Base-by-base conservation (phyloP, 2,888 invertebrate genomes). In the Dendrolimus pini region DNA sequence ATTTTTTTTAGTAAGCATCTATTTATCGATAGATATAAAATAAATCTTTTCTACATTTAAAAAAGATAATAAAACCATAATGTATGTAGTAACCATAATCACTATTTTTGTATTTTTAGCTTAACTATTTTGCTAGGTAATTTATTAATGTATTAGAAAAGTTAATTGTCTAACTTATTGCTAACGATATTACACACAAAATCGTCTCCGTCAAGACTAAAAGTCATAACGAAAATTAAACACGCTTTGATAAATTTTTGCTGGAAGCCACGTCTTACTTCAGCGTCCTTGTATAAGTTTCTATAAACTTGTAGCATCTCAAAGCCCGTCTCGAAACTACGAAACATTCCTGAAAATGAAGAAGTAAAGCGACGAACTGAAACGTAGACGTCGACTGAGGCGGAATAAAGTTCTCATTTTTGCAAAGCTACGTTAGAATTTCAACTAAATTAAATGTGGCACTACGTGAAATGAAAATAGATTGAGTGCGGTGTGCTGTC, bases 371-470 rank as follows among this genome's bases (percentile, higher is more conserved):
- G 85, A 78, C 80, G 77, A 80, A 83, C 81, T 84, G 86, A 80
- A 87, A 83, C 82, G 88, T 74, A 83, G 82, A 77, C 82, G 80
- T 70, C 67, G 86, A 87, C 83, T 87, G 89, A 85, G 78, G 85
- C 83, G 87, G 85, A 89, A 88, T 89, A 89, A 86, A 89, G 88
- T 90, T 90, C 89, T 89, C 90, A 90, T 90, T 90, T 90, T 90
- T 90, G 90, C 83, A 88, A 88, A 88, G 90, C 89, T 87, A 86
- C 85, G 85, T 83, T 81, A 82, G 89, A 90, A 89, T 90, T 90
- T 89, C 90, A 87, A 78, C 85, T 74, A 91, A 91, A 91, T 91
- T 90, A 90, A 90, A 91, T 89, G 89, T 90, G 90, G 88, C 90
- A 87, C 80, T 85, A 86, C 84, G 83, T 80, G 84, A 81, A 89